Base-by-base conservation (phyloP, 2,113 vertebrate species). In the Anarhynchus alexandrinus region DNA sequence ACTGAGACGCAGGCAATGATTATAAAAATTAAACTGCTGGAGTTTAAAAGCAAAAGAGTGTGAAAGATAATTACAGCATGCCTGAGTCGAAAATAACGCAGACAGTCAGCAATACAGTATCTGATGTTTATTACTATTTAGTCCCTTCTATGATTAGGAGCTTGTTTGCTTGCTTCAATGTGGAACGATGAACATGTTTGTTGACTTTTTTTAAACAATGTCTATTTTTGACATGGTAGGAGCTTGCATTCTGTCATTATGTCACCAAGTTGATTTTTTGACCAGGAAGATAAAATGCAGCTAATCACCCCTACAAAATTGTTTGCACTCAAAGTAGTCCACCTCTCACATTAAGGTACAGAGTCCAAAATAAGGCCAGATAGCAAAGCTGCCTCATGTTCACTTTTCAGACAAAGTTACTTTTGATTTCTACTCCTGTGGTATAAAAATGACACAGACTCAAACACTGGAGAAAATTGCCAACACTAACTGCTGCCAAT, bases 141-240 rank as follows among this genome's bases (percentile, higher is more conserved):
- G 72, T 40, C 34, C 32, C 4, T 66, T 52, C 40, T 49, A 2
- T 10, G 40, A 36, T 58, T 66, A 76, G 47, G 23, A 78, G 27
- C 30, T 67, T 82, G 59, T 65, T 96, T 80, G 34, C 16, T 72
- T 57, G 23, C 32, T 40, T 43, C 43, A 42, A 22, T 18, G 43
- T 16, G 22, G 16, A 80, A 36, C 1, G 0, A 34, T 5, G 3
- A 73, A 65, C 1, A 1, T 1, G 0, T 29, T 30, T 78, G 36
- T 11, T 23, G 40, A 18, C 36, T 57, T 66, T 18, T 18, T 66
- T 65, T 2, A 64, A 91, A 67, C 10, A 3, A 34, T 14, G 12
- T 4, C 21, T 22, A 5, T 52, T 92, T 77, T 29, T 70, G 6
- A 14, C 36, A 29, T 11, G 40, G 29, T 5, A 58, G 23, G 11